Percentiles rank a stretch among this genome's conserved stretches.
Evolutionary conservation across 1,140 invertebrate species (phyloP).

Genomic region (Chrysomallon squamiferum): DNA sequence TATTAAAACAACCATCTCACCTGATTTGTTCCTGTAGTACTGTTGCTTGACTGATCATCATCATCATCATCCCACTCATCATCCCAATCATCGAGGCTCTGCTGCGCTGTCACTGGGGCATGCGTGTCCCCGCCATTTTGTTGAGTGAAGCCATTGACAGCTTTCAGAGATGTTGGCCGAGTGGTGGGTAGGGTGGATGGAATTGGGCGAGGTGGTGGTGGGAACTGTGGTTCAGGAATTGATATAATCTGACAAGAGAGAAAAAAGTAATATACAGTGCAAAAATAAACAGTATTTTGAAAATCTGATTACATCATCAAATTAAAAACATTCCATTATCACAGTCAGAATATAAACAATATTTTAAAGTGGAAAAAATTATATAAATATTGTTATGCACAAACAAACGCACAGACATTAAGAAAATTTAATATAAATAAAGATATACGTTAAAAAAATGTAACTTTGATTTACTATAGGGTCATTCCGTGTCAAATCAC

Average conservation of each 20-base stretch:
- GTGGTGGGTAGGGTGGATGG: conserved; percentile 60
- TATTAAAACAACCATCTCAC: too few relatives aligned
- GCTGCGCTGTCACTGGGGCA: conserved; percentile 23
- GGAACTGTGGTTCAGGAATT: conserved; percentile 62
- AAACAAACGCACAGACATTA: neutral
- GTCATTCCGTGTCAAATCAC: too few relatives aligned
- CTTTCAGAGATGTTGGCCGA: conserved; percentile 26
- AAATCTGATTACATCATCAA: neutral
- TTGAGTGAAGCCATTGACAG: conserved; percentile 18
- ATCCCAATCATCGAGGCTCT: conserved; percentile 74
- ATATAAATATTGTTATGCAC: neutral
- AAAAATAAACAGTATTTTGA: neutral
- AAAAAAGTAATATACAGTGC: neutral
- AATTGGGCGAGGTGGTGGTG: conserved; percentile 62
- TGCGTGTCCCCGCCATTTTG: conserved; percentile 12
- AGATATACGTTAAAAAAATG: too few relatives aligned
- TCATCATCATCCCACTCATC: conserved; percentile 92
- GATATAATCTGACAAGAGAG: conserved; percentile 41
- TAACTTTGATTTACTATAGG: too few relatives aligned
- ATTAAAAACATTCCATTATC: neutral
- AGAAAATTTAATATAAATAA: neutral
- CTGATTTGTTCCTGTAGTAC: conserved; percentile 36
- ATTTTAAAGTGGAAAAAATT: neutral
- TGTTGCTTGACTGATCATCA: conserved; percentile 69
- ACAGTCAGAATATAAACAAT: neutral